Conservation (phyloP, 2,888 invertebrate species). For the Rotaria magnacalcarata region DNA sequence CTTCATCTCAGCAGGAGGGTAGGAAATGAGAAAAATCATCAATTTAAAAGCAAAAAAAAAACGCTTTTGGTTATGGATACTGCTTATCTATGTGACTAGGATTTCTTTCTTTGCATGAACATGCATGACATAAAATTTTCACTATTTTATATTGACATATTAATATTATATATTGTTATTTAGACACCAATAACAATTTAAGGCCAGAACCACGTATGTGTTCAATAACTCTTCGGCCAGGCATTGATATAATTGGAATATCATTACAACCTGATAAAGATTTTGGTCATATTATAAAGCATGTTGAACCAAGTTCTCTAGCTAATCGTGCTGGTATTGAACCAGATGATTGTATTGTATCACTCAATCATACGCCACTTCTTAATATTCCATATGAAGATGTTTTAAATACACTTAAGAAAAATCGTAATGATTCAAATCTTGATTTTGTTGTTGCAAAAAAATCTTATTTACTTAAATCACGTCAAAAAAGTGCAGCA, state of each 20-base stretch:
- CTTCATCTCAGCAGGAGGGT: background rate
- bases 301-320: background rate
- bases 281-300: background rate
- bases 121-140: background rate
- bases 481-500: background rate
- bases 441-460: conserved; percentile 17
- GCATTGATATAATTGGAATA: background rate
- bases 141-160: background rate
- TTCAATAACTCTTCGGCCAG: background rate
- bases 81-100: conserved; percentile 7
- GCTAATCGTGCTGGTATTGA: conserved; percentile 24
- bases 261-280: conserved; percentile 10
- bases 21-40: background rate
- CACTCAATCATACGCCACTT: background rate
- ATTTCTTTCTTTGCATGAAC: background rate
- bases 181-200: background rate
- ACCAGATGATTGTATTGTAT: conserved; percentile 12
- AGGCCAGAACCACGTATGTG: background rate
- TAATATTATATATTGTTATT: background rate
- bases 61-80: background rate
- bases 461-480: conserved; percentile 15
- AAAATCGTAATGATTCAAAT: background rate
- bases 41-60: background rate
- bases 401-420: background rate
- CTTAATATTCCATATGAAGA: background rate